Evolutionary conservation across 2,113 vertebrate species (phyloP), one percentile per base, ranked within the genome.

Genomic region (Caracal caracal): DNA sequence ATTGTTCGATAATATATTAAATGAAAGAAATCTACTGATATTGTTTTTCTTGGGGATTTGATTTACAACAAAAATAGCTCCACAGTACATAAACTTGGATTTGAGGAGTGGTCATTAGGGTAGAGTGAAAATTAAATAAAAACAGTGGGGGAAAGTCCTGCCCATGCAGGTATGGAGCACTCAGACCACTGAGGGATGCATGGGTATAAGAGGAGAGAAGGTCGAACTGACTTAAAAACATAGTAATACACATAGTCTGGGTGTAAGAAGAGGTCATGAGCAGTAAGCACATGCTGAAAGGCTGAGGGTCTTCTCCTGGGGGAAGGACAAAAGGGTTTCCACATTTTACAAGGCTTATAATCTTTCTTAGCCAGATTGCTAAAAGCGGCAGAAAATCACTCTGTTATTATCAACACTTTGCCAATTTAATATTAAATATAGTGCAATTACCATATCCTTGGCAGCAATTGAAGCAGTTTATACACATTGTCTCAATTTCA

Each of bases 31-130:
- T 84, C 85, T 75, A 73, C 13, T 17, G 37, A 79, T 40, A 73
- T 15, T 83, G 66, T 79, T 96, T 98, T 97, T 65, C 95, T 96
- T 94, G 66, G 56, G 43, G 43, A 92, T 92, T 92, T 84, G 81
- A 96, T 95, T 96, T 94, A 73, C 5, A 85, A 56, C 9, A 79
- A 79, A 88, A 95, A 97, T 86, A 98, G 61, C 43, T 75, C 35
- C 61, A 43, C 71, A 71, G 59, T n/a, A 87, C 40, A 76, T 85
- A 90, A 89, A 66, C 10, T 75, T 0, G 5, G 16, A 75, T 28
- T 88, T 49, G 35, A 71, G 51, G 13, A 73, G 63, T 95, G 30
- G 13, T 79, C 35, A 85, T 87, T 80, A 53, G 24, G 40, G 4
- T 76, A 76, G 51, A 90, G 26, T 79, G 68, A 88, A 93, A 95